phyloP scores from a whole-genome alignment of 2,888 invertebrate species.

The Lycocerus yunnanus region DNA sequence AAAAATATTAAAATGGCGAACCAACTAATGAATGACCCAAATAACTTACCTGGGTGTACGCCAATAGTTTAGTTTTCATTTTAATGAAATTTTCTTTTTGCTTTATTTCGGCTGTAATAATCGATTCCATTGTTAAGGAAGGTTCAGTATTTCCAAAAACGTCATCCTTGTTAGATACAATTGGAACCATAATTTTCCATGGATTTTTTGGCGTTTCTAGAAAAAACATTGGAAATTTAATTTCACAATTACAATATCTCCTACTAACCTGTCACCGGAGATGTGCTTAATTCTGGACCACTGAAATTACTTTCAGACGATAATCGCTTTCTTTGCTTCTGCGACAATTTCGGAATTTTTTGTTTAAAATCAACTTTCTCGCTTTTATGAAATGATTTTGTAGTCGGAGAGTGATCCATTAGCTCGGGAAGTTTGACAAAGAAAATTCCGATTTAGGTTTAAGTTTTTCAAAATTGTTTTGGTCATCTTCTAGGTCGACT shows the following conservation, averaged over 20 bases:
- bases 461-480: conserved; percentile 28
- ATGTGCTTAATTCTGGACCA: conserved; percentile 38
- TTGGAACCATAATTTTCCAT: conserved; percentile 56
- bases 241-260: not conserved
- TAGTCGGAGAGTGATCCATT: conserved; percentile 36
- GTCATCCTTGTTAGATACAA: conserved; percentile 51
- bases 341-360: conserved; percentile 61
- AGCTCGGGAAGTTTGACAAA: conserved; percentile 53
- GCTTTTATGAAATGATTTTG: conserved; percentile 42
- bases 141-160: conserved; percentile 18
- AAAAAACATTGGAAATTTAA: conserved; percentile 13
- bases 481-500: conserved; percentile 37
- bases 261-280: conserved; percentile 20
- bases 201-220: conserved; percentile 53
- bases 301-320: conserved; percentile 55
- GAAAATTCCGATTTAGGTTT: conserved; percentile 38
- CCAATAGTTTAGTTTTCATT: conserved; percentile 73
- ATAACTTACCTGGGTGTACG: conserved; percentile 71
- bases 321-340: conserved; percentile 67
- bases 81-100: conserved; percentile 73
- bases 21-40: too few species aligned
- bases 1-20: too few species aligned
- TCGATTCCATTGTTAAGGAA: conserved; percentile 56
- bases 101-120: conserved; percentile 74
- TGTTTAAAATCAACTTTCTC: conserved; percentile 41